A percentile compares a stretch with the other conserved stretches of the same genome.
Conservation (phyloP, 92 coral and sea anemone species). For the Phenganax subtilis region DNA sequence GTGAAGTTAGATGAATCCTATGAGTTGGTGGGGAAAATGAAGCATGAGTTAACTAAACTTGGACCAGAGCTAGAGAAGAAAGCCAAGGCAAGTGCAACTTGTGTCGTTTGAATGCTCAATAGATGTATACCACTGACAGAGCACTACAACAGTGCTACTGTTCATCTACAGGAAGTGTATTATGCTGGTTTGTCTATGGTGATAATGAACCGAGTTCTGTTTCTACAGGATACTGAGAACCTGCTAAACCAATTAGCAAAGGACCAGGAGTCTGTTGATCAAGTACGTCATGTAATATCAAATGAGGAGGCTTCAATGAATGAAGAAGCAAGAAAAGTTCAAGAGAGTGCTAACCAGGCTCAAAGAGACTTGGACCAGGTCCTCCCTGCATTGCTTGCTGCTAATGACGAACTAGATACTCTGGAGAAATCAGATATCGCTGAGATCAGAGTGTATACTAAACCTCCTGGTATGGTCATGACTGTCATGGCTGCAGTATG, state of each 20-base stretch:
- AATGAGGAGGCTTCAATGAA: slow-evolving; percentile 90
- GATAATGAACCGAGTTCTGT: neutral
- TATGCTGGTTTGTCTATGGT: neutral
- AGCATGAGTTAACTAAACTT: slow-evolving; percentile 69
- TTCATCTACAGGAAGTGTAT: too few species aligned
- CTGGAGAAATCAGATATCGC: slow-evolving; percentile 96
- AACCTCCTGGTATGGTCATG: slow-evolving; percentile 98
- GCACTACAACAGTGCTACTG: too few species aligned
- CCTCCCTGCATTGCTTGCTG: slow-evolving; percentile 72
- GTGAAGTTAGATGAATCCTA: slow-evolving; percentile 74
- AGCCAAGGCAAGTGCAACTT: slow-evolving; percentile 6
- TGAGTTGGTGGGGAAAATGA: slow-evolving; percentile 77
- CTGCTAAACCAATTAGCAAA: slow-evolving; percentile 86
- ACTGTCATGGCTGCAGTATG: slow-evolving; percentile 91
- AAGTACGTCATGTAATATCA: slow-evolving; percentile 82
- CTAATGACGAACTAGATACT: slow-evolving; percentile 73
- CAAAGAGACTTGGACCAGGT: slow-evolving; percentile 83
- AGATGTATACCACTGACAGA: too few species aligned
- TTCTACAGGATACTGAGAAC: slow-evolving; percentile 74
- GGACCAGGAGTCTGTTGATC: slow-evolving; percentile 93
- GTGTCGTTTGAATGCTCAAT: neutral
- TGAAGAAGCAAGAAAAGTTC: slow-evolving; percentile 78
- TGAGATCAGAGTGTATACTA: slow-evolving; percentile 97
- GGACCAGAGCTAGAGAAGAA: slow-evolving; percentile 76
- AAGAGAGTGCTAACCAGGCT: slow-evolving; percentile 88